phyloP scores from a whole-genome alignment of 2,797 vertebrate species.

The Botia kubotai region DNA sequence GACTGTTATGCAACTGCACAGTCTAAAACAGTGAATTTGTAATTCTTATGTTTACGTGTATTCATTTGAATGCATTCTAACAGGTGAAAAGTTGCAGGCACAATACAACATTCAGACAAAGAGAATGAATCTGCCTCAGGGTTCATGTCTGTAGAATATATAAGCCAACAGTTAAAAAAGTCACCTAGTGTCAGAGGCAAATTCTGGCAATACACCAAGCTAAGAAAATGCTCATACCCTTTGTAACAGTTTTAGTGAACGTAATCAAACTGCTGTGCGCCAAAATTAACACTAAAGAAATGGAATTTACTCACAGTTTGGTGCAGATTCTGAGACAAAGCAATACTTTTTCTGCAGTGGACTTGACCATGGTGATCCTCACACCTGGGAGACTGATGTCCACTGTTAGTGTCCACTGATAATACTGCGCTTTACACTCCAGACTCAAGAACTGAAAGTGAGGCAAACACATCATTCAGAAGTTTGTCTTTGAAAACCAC shows the following conservation, averaged over 20 bases:
- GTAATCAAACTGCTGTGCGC: neutral
- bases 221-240: neutral
- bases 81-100: conserved; percentile 15
- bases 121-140: neutral
- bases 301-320: conserved; percentile 35
- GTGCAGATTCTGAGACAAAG: conserved; percentile 29
- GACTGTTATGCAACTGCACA: neutral
- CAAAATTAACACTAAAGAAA: neutral
- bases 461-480: conserved; percentile 80
- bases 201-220: neutral
- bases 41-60: neutral
- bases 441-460: conserved; percentile 76
- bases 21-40: neutral
- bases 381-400: conserved; percentile 49
- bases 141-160: neutral
- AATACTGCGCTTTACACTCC: conserved; percentile 67
- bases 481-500: conserved; percentile 80
- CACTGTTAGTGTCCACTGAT: conserved; percentile 36
- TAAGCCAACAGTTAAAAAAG: conserved; percentile 10
- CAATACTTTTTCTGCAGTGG: conserved; percentile 25
- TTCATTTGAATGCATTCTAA: neutral
- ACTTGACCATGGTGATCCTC: conserved; percentile 24
- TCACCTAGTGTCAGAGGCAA: neutral
- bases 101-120: neutral
- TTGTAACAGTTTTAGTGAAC: neutral